These are phyloP conservation scores for Heliocidaris tuberculata DNA, from an alignment of 35 echinoderm and acorn worm species.

Conservation along the genomic window DNA sequence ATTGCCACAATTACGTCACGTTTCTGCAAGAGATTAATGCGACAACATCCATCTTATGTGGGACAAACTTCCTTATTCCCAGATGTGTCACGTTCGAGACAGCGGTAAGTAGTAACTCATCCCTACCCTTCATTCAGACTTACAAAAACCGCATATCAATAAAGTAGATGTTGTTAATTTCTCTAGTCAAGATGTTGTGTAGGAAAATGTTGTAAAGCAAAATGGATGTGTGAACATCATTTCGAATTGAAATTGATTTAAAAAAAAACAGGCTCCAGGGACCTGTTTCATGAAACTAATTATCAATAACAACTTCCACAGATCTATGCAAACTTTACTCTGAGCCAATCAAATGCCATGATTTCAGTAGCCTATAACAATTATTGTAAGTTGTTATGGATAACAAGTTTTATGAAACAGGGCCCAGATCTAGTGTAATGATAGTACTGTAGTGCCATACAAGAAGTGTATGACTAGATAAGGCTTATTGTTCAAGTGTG, in stretches of 20 bases:
- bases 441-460: not conserved
- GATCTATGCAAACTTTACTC: no score
- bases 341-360: no score
- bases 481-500: not conserved
- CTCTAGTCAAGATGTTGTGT: not conserved
- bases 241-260: not conserved
- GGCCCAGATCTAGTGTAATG: no score
- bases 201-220: no score
- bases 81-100: not conserved
- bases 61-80: not conserved
- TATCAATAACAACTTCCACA: no score
- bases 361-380: no score
- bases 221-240: not conserved
- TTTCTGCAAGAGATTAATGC: not conserved
- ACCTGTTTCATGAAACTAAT: not conserved
- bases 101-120: not conserved
- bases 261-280: not conserved
- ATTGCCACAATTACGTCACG: constrained; percentile 40
- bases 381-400: no score
- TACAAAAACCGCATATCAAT: not conserved
- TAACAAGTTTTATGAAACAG: no score
- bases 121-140: not conserved
- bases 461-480: not conserved
- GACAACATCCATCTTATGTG: not conserved
- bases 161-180: not conserved